phyloP scores from a whole-genome alignment of 2,888 invertebrate genomes.

The Brachyptera putata region DNA sequence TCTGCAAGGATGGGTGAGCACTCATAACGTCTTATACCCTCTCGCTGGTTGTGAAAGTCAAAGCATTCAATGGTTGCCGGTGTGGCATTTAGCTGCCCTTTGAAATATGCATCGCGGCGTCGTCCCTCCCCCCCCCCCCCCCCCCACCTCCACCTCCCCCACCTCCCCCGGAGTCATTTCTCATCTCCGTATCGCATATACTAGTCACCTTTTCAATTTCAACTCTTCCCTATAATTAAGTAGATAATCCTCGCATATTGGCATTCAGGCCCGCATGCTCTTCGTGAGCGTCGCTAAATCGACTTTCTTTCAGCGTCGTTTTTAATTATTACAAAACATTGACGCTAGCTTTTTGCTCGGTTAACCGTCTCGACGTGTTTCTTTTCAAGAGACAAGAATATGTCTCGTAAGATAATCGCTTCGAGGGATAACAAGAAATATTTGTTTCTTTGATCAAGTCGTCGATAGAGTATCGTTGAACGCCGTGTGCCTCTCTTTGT shows the following conservation, averaged over 20 bases:
- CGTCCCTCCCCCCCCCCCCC: not conserved
- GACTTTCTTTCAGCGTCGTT: too few relatives aligned
- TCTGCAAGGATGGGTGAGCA: not conserved
- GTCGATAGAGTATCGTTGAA: too few relatives aligned
- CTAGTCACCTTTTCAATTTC: constrained; percentile 18
- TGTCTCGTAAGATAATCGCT: too few relatives aligned
- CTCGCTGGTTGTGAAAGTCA: constrained; percentile 4
- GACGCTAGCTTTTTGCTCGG: too few relatives aligned
- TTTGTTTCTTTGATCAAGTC: too few relatives aligned
- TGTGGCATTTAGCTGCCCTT: constrained; percentile 27
- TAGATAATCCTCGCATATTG: constrained; percentile 14
- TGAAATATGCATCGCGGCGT: not conserved
- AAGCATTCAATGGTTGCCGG: not conserved
- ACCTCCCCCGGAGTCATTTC: not conserved
- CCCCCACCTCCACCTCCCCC: too few relatives aligned
- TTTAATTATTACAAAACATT: too few relatives aligned
- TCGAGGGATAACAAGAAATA: too few relatives aligned
- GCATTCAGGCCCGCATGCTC: constrained; percentile 12
- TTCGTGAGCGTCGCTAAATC: not conserved
- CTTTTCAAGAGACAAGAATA: too few relatives aligned
- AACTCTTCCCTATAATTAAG: constrained; percentile 4
- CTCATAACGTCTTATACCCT: not conserved
- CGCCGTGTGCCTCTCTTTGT: too few relatives aligned
- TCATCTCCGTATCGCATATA: constrained; percentile 3
- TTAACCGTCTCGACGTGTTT: too few relatives aligned